Percentiles rank a stretch among this genome's conserved stretches.
These are phyloP conservation scores for Dolichomitus sp. DNA, from an alignment of 2,888 invertebrate species.

Conservation along the genomic window DNA sequence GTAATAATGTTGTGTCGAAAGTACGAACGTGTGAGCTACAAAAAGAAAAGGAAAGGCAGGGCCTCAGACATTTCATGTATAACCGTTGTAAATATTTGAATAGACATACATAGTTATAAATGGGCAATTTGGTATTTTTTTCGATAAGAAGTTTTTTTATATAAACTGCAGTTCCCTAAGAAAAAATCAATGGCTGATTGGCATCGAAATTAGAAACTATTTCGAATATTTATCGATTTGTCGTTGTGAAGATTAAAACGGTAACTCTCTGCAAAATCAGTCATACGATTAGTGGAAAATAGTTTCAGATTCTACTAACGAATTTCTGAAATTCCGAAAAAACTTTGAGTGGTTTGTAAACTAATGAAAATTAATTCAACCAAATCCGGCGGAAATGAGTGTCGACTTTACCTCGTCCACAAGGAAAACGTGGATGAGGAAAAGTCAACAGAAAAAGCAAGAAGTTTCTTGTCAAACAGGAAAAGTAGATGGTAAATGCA, in stretches of 20 bases:
- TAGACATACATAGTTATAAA: background rate
- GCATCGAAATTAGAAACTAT: background rate
- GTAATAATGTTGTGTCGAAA: slow-evolving; percentile 64
- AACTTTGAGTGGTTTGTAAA: no score
- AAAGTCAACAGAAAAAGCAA: no score
- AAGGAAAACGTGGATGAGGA: no score
- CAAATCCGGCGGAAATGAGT: no score
- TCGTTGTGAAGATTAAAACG: background rate
- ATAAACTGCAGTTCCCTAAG: background rate
- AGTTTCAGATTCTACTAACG: no score
- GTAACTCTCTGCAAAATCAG: no score
- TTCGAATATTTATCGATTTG: background rate
- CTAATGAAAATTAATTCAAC: no score
- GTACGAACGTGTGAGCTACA: slow-evolving; percentile 55
- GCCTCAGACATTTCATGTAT: background rate
- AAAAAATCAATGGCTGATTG: background rate
- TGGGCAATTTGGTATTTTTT: background rate
- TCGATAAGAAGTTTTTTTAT: background rate
- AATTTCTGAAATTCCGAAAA: no score
- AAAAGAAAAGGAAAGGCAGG: slow-evolving; percentile 25
- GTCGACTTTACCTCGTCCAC: no score
- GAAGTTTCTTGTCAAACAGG: no score
- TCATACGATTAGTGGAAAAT: no score
- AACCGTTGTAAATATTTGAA: background rate
- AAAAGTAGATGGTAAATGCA: no score